phyloP scores from a whole-genome alignment of 2,113 vertebrate species.

The Ifrita kowaldi region DNA sequence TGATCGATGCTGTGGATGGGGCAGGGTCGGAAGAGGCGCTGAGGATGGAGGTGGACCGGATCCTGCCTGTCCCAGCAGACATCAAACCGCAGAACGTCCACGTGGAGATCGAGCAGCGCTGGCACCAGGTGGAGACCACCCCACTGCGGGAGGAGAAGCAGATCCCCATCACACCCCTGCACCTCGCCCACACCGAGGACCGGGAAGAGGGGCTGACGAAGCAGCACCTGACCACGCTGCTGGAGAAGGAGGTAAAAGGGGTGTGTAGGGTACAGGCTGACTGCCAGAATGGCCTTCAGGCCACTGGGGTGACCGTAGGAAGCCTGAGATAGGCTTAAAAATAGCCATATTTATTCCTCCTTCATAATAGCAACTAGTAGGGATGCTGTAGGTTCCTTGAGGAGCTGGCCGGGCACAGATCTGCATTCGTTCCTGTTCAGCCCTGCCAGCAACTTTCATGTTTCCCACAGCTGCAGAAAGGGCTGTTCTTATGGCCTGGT shows the following conservation, averaged over 20 bases:
- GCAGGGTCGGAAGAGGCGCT: slow-evolving; percentile 61
- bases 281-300: background rate
- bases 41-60: slow-evolving; percentile 86
- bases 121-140: slow-evolving; percentile 96
- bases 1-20: slow-evolving; percentile 60
- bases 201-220: slow-evolving; percentile 70
- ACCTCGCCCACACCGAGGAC: slow-evolving; percentile 59
- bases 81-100: slow-evolving; percentile 76
- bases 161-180: slow-evolving; percentile 84
- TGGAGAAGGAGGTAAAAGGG: slow-evolving; percentile 89
- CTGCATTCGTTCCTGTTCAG: fast-evolving
- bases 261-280: background rate
- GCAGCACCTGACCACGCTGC: slow-evolving; percentile 81
- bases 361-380: background rate
- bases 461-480: background rate
- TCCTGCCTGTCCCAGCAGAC: slow-evolving; percentile 37
- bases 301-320: background rate
- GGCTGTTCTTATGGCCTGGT: background rate
- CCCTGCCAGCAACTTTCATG: background rate
- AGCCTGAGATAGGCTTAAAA: background rate
- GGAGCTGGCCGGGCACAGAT: background rate
- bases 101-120: slow-evolving; percentile 92
- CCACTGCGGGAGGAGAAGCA: slow-evolving; percentile 93
- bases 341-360: background rate
- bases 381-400: background rate